Percentiles rank a stretch among this genome's conserved stretches.
phyloP scores from a whole-genome alignment of 2,797 vertebrate genomes.

The Acrossocheilus fasciatus region DNA sequence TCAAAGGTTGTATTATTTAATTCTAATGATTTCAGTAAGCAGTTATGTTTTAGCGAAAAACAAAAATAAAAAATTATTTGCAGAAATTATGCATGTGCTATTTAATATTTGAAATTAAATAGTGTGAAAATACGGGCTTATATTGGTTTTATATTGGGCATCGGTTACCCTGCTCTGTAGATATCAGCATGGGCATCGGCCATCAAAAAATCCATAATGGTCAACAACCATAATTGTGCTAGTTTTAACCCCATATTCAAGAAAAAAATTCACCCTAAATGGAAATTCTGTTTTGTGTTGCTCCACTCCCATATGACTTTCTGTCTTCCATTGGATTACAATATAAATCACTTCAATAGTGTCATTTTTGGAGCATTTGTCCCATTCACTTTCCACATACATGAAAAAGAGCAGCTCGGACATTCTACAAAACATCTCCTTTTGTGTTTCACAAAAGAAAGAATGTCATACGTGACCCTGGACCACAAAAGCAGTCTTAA shows the following conservation, averaged over 20 bases:
- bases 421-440: neutral
- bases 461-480: neutral
- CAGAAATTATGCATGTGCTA: neutral
- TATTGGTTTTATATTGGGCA: neutral
- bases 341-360: neutral
- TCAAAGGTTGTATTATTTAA: neutral
- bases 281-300: neutral
- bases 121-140: neutral
- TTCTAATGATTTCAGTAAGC: neutral
- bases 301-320: neutral
- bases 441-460: neutral
- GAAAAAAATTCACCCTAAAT: neutral
- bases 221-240: neutral
- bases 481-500: too few species aligned
- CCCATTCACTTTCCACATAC: neutral
- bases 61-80: neutral
- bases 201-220: neutral
- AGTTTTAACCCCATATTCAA: neutral
- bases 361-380: neutral
- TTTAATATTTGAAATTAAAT: neutral
- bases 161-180: neutral
- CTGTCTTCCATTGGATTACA: neutral
- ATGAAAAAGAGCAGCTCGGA: neutral
- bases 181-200: neutral
- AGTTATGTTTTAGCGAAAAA: neutral